These are phyloP conservation scores for Bambusicola thoracicus DNA, from an alignment of 2,113 vertebrate species.

Conservation along the genomic window DNA sequence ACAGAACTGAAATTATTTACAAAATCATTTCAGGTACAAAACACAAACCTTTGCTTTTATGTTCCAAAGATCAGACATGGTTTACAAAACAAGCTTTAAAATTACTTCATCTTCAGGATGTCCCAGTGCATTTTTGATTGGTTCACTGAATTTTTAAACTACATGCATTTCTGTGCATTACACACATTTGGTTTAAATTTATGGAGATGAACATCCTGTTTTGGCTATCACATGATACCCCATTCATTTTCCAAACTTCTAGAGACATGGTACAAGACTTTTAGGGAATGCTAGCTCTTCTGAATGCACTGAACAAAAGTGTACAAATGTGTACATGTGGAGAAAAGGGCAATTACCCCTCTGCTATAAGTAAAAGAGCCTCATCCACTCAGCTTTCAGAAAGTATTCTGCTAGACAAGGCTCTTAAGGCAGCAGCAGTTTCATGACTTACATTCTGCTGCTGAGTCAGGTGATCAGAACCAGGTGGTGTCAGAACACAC, in stretches of 20 bases:
- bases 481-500: background rate
- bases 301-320: background rate
- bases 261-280: background rate
- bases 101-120: background rate
- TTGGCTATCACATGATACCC: background rate
- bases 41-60: background rate
- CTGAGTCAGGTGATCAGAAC: background rate
- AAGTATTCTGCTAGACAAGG: background rate
- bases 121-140: background rate
- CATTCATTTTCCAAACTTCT: background rate
- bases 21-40: background rate
- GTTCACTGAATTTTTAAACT: background rate
- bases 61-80: background rate
- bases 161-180: background rate
- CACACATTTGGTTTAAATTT: background rate
- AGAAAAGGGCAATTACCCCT: background rate
- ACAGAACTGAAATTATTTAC: background rate
- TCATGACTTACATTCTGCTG: background rate
- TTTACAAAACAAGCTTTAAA: background rate
- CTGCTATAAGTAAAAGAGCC: accelerated
- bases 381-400: background rate
- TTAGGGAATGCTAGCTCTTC: background rate
- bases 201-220: background rate
- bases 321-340: background rate
- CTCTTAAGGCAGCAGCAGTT: background rate